Base-by-base conservation (phyloP, 2,113 vertebrate genomes). In the Edolisoma coerulescens region DNA sequence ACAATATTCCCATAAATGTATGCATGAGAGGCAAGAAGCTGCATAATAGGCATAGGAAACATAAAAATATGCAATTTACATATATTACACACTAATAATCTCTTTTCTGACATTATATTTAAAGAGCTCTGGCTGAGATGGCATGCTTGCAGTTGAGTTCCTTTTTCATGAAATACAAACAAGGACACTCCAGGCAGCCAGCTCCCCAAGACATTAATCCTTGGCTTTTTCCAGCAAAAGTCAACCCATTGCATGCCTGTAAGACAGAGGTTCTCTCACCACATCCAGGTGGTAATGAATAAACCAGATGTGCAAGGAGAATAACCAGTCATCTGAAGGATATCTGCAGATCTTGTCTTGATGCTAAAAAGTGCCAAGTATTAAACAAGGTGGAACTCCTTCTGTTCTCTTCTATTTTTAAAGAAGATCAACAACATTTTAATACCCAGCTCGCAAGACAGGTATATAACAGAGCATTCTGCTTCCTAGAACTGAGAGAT, bases 61-160 rank as follows among this genome's bases (percentile, higher is more conserved):
- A 97, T 84, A 95, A 98, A 97, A 98, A 97, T 97, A 97, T 87
- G 95, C 95, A 97, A 97, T 98, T 98, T 98, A 97, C 97, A 97
- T 98, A 98, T 95, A 98, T 98, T 98, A 97, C 97, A 98, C 97
- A 98, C 93, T 96, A 97, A 97, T 98, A 98, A 98, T 98, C 93
- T 96, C 96, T 28, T 20, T 97, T 95, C 97, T 96, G 96, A 96
- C 74, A 86, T 94, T 96, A 88, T 92, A 87, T 63, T 96, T 97
- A 96, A 97, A 97, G 91, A 96, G 87, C 90, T 90, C 70, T 68
- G 75, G 85, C 93, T 94, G 93, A 97, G 95, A 92, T 27, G 22
- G 64, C 27, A 3, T 56, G 94, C 80, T 87, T 80, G 82, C 87
- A 77, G 80, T 42, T 86, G 93, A 95, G 54, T 81, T 91, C 91